These are phyloP conservation scores for Dryococelus australis DNA, from an alignment of 2,888 invertebrate species.

Conservation along the genomic window DNA sequence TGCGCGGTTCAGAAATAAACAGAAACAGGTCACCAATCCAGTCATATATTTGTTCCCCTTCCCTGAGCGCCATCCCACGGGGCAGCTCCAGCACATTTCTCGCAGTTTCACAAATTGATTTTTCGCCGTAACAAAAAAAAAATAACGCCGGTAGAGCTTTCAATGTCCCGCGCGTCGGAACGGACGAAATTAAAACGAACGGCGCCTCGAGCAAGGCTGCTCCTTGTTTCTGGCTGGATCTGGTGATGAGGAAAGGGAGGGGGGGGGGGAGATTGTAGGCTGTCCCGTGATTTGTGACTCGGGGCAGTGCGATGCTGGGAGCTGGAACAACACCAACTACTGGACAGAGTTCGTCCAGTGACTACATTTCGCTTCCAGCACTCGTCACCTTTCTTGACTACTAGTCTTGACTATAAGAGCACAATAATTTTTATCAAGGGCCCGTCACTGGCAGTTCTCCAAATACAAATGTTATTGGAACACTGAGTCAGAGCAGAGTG, in stretches of 20 bases:
- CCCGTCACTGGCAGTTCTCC: too few species aligned
- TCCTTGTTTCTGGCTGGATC: neutral
- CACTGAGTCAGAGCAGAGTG: too few species aligned
- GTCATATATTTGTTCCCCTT: neutral
- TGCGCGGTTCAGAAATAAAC: neutral
- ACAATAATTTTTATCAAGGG: too few species aligned
- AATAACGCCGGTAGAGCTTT: neutral
- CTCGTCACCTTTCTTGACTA: too few species aligned
- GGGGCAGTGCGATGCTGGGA: too few species aligned
- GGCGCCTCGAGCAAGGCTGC: neutral
- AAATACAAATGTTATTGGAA: too few species aligned
- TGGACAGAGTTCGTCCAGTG: too few species aligned
- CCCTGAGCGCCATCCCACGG: neutral
- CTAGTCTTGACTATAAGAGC: too few species aligned
- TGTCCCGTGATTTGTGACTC: neutral
- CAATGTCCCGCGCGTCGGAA: conserved; percentile 3
- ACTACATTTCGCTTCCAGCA: too few species aligned
- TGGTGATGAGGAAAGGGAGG: too few species aligned
- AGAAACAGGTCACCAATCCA: neutral
- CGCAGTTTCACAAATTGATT: conserved; percentile 10
- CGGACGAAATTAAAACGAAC: neutral
- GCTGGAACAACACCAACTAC: too few species aligned
- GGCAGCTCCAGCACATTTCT: neutral
- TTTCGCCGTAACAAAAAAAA: neutral
- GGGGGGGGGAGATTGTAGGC: neutral